Conservation (phyloP, 2,888 invertebrate species). For the Synanthedon myopaeformis region DNA sequence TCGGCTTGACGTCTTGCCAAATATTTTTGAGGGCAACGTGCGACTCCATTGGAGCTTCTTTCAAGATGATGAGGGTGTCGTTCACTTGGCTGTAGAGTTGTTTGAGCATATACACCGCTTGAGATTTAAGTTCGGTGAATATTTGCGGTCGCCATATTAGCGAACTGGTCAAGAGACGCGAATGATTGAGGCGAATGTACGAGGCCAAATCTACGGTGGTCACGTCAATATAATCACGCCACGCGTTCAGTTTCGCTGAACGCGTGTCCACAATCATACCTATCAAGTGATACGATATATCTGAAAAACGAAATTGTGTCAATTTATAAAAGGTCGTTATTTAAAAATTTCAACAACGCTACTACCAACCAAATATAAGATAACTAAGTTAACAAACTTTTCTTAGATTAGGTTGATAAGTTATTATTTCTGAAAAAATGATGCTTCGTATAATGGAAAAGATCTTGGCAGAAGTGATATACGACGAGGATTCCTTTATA, state of each 20-base stretch:
- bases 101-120: constrained; percentile 37
- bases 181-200: constrained; percentile 85
- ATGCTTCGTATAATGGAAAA: not conserved
- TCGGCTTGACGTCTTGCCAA: constrained; percentile 81
- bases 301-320: constrained; percentile 25
- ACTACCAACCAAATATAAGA: no score
- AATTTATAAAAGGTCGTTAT: no score
- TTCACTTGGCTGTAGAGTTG: constrained; percentile 53
- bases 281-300: constrained; percentile 74
- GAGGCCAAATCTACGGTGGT: constrained; percentile 82
- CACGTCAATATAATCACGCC: constrained; percentile 86
- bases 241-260: constrained; percentile 80
- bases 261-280: constrained; percentile 83
- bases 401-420: no score
- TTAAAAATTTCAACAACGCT: no score
- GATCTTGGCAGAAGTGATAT: not conserved
- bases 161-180: constrained; percentile 82
- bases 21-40: constrained; percentile 75
- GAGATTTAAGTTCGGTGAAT: constrained; percentile 56
- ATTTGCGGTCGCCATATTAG: constrained; percentile 84
- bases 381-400: no score
- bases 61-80: constrained; percentile 51
- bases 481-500: not conserved
- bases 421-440: no score
- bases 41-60: constrained; percentile 75